Evolutionary conservation across 2,888 invertebrate species (phyloP), one percentile per base, ranked within the genome.

Genomic region (Papilio protenor): DNA sequence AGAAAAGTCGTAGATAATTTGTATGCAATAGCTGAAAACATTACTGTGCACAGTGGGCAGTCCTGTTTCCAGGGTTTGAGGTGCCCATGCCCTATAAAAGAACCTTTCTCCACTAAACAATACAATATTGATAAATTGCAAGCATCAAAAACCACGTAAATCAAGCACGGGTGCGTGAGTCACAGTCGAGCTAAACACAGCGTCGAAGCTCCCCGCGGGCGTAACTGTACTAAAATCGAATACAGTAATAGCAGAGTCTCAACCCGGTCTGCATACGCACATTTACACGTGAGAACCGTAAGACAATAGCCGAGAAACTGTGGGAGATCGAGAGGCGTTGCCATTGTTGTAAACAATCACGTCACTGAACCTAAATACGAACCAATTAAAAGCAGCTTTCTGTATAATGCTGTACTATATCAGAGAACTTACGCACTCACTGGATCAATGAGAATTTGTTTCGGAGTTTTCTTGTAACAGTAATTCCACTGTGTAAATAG

Each of bases 341-440:
- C 93, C 95, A 90, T 93, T 90, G 89, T 94, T 91, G 92, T 94
- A 94, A 94, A 95, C 94, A 94, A 93, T 94, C 93, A 93, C 94
- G 95, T 94, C 94, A 95, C 89, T 92, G 88, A 89, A 90, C 89
- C 88, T 87, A 87, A 87, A 89, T 87, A 88, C 84, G 83, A 84
- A 81, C 79, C 80, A 80, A 77, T 79, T 79, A 78, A 75, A 55
- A 64, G 70, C 69, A 61, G 73, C 66, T 78, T 78, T 78, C 75
- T 73, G 78, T 78, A 57, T 73, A 75, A 45, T 64, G 59, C 16
- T 59, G 47, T 45, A 14, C 75, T 45, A 79, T 79, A 83, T 83
- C 82, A 72, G 81, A 83, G 69, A 80, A 90, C 91, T 91, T 84
- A 91, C 90, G 89, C 81, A 82, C 82, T 83, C 73, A 81, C 82